These are phyloP conservation scores for Diabrotica undecimpunctata DNA, from an alignment of 1,140 invertebrate genomes.

Conservation along the genomic window DNA sequence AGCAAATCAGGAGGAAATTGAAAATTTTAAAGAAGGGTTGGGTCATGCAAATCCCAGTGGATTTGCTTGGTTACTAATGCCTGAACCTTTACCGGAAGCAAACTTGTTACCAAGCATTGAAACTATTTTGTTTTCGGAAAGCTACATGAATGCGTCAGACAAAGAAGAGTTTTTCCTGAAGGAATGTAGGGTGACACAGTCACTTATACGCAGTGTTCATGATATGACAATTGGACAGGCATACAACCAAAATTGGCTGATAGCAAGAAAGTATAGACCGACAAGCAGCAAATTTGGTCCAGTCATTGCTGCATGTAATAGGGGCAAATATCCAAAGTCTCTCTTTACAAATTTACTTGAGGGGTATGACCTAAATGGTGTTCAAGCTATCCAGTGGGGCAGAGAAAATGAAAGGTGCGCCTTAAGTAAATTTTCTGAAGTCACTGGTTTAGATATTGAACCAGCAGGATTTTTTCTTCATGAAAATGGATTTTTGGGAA, in stretches of 20 bases:
- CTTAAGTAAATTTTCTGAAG: not conserved
- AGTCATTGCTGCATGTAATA: slow-evolving; percentile 18
- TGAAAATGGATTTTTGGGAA: slow-evolving; percentile 12
- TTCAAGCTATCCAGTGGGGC: slow-evolving; percentile 16
- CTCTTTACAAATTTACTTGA: slow-evolving; percentile 19
- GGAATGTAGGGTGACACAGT: slow-evolving; percentile 6
- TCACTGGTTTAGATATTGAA: not conserved
- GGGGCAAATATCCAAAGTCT: slow-evolving; percentile 18
- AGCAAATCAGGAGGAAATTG: slow-evolving; percentile 10
- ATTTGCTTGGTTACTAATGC: slow-evolving; percentile 14
- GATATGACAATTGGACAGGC: slow-evolving; percentile 17
- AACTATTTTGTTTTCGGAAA: slow-evolving; percentile 10
- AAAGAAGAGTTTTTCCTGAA: slow-evolving; percentile 14
- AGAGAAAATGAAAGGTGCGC: slow-evolving; percentile 13
- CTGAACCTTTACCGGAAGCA: not conserved
- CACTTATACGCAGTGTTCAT: not conserved
- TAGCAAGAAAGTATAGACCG: slow-evolving; percentile 17
- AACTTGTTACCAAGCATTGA: slow-evolving; percentile 5
- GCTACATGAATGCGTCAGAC: not conserved
- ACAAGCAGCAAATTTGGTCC: slow-evolving; percentile 24
- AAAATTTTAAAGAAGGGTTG: slow-evolving; percentile 5
- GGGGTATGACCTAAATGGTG: slow-evolving; percentile 19
- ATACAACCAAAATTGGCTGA: slow-evolving; percentile 22
- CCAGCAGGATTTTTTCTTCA: slow-evolving; percentile 4
- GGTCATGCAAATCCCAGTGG: slow-evolving; percentile 9